These are phyloP conservation scores for Fregetta grallaria DNA, from an alignment of 2,113 vertebrate species.

Conservation along the genomic window DNA sequence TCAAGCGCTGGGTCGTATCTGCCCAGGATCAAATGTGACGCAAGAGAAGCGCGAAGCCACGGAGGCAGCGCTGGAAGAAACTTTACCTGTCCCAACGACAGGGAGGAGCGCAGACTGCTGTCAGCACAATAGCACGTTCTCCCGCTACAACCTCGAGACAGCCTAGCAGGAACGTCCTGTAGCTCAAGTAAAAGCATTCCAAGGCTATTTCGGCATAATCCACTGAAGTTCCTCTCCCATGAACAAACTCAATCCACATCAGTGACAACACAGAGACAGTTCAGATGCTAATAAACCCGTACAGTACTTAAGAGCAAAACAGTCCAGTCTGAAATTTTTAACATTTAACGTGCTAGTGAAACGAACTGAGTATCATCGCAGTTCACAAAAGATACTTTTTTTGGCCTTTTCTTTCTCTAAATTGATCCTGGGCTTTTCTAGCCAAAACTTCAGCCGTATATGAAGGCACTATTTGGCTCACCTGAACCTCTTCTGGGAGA, in stretches of 20 bases:
- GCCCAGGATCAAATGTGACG: accelerated
- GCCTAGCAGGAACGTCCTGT: neutral
- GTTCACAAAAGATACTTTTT: neutral
- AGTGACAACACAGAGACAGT: neutral
- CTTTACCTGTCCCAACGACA: neutral
- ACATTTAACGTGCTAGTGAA: neutral
- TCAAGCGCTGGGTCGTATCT: neutral
- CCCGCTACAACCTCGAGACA: neutral
- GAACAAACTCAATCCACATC: neutral
- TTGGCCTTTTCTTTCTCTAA: neutral
- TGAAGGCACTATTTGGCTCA: neutral
- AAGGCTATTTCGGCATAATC: neutral
- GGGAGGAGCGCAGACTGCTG: neutral
- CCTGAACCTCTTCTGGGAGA: neutral
- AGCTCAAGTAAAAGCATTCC: neutral
- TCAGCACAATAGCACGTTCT: neutral
- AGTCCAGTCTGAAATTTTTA: neutral
- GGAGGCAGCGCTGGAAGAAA: neutral
- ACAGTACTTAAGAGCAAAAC: neutral
- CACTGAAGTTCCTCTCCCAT: neutral
- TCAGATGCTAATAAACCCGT: neutral
- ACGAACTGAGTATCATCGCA: neutral
- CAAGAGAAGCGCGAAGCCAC: neutral
- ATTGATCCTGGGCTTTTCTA: neutral
- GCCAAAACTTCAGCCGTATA: neutral